Evolutionary conservation across 2,888 invertebrate species (phyloP).

Genomic region (Pseudococcus longispinus): DNA sequence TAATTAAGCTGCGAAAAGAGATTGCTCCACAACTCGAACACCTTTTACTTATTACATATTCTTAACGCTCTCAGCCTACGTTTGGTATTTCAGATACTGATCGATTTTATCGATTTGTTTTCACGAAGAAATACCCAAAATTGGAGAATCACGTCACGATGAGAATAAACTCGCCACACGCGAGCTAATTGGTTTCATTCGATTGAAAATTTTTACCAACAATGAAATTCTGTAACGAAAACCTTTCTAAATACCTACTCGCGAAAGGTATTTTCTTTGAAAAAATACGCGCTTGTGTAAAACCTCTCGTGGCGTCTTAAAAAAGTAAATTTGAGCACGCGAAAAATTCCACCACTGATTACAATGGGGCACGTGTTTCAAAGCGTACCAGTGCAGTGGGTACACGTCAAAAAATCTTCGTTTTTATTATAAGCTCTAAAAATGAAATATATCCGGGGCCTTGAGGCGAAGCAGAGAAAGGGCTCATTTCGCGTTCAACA

Average conservation of each 20-base stretch:
- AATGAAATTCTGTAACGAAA: not conserved
- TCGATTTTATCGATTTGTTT: not conserved
- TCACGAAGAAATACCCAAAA: not conserved
- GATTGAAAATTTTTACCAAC: not conserved
- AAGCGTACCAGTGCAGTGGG: not conserved
- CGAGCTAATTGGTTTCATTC: not conserved
- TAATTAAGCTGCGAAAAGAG: not conserved
- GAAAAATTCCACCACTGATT: not conserved
- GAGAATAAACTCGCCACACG: not conserved
- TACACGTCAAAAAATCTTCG: not conserved
- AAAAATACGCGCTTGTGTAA: not conserved
- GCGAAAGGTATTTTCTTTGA: not conserved
- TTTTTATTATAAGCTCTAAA: not conserved
- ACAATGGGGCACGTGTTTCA: not conserved
- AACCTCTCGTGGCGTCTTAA: not conserved
- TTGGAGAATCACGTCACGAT: not conserved
- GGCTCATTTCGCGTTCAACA: not conserved
- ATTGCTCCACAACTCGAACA: not conserved
- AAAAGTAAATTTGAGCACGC: not conserved
- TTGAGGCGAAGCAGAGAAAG: not conserved
- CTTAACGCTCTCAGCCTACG: not conserved
- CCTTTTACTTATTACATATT: constrained; percentile 3
- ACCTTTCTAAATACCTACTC: not conserved
- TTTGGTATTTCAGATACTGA: not conserved
- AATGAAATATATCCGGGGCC: not conserved